Evolutionary conservation across 2,797 vertebrate species (phyloP).

Genomic region (Moxostoma hubbsi): DNA sequence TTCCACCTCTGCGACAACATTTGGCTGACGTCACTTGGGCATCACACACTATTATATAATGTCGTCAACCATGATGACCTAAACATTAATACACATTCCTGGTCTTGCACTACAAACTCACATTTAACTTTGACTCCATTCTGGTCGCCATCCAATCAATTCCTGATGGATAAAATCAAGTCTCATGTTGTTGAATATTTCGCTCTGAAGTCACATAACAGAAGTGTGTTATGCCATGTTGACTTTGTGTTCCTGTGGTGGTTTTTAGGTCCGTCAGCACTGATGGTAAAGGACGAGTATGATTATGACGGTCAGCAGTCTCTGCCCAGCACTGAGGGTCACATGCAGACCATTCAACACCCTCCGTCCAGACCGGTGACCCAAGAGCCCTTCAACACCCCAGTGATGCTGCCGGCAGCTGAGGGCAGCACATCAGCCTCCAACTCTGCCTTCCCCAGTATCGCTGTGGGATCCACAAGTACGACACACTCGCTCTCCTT

Average conservation of each 20-base stretch:
- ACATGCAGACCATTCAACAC: slow-evolving; percentile 93
- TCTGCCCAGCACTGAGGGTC: slow-evolving; percentile 85
- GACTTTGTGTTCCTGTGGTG: not conserved
- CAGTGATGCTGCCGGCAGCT: slow-evolving; percentile 82
- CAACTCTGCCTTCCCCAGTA: slow-evolving; percentile 87
- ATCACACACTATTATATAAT: no score
- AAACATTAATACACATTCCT: no score
- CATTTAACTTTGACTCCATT: no score
- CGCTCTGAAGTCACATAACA: no score
- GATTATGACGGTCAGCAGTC: slow-evolving; percentile 91
- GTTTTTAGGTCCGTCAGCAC: slow-evolving; percentile 81
- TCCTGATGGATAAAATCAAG: no score
- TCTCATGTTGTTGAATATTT: no score
- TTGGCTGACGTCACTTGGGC: no score
- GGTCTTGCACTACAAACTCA: no score
- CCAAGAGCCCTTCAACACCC: slow-evolving; percentile 83
- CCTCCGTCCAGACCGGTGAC: slow-evolving; percentile 84
- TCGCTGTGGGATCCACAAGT: slow-evolving; percentile 93
- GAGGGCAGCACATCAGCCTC: slow-evolving; percentile 86
- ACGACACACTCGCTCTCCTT: slow-evolving; percentile 62
- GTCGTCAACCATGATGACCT: no score
- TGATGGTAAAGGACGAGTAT: slow-evolving; percentile 95
- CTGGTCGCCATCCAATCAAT: no score
- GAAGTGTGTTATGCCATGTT: not conserved
- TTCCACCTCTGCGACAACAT: no score